phyloP scores from a whole-genome alignment of 2,888 invertebrate species.

The Matsumyia berberina region DNA sequence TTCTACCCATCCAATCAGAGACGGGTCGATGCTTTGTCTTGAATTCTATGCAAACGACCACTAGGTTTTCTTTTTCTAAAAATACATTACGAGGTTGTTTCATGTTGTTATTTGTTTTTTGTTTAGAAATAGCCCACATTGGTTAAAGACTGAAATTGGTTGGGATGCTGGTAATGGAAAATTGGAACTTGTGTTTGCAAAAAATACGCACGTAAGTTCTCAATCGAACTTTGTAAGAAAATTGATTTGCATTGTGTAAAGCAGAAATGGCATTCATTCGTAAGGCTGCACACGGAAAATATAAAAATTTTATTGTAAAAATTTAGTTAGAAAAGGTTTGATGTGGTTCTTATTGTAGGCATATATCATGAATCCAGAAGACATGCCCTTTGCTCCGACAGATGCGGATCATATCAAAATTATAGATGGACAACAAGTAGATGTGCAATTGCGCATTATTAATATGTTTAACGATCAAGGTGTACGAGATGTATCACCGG shows the following conservation, averaged over 20 bases:
- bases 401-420: conserved; percentile 26
- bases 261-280: no score
- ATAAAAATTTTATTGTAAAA: no score
- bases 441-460: conserved; percentile 84
- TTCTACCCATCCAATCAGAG: conserved; percentile 86
- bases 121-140: conserved; percentile 78
- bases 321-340: no score
- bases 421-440: conserved; percentile 5
- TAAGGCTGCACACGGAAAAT: no score
- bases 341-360: conserved; percentile 71
- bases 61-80: conserved; percentile 80
- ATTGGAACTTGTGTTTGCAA: conserved; percentile 77
- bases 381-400: conserved; percentile 80
- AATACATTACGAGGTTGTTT: neutral
- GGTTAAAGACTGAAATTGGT: conserved; percentile 80
- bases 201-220: conserved; percentile 67
- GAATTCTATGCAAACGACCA: conserved; percentile 87
- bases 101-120: neutral
- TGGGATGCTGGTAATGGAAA: conserved; percentile 77
- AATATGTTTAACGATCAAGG: conserved; percentile 88
- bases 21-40: conserved; percentile 87
- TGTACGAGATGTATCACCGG: conserved; percentile 86
- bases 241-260: no score
- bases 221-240: no score
- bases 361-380: conserved; percentile 81